phyloP scores from a whole-genome alignment of 2,113 vertebrate species.

The Phalacrocorax carbo region DNA sequence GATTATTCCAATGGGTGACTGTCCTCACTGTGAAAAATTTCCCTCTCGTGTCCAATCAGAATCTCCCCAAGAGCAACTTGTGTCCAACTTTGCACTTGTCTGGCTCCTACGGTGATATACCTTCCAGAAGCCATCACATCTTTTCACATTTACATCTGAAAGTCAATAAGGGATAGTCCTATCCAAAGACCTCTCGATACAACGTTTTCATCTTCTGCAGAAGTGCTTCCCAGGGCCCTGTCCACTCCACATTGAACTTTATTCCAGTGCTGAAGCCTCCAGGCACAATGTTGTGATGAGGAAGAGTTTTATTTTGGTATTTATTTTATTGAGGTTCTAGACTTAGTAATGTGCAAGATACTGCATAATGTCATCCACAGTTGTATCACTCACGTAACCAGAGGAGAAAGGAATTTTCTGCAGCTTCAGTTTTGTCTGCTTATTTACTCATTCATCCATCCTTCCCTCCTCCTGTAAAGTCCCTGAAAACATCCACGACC shows the following conservation, averaged over 20 bases:
- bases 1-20: too few relatives aligned
- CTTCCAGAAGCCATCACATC: not conserved
- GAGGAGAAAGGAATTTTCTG: not conserved
- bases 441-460: not conserved
- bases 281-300: not conserved
- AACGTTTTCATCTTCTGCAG: not conserved
- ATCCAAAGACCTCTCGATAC: not conserved
- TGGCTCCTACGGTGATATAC: not conserved
- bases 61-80: too few relatives aligned
- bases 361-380: not conserved
- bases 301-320: not conserved
- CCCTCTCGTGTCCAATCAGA: too few relatives aligned
- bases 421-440: not conserved
- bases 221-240: not conserved
- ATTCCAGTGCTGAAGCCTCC: not conserved
- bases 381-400: not conserved
- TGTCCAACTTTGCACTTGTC: not conserved
- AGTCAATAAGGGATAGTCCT: not conserved
- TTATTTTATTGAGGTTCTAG: not conserved
- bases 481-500: not conserved
- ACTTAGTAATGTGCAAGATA: not conserved
- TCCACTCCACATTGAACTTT: not conserved
- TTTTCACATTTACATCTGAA: not conserved
- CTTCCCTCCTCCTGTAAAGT: not conserved
- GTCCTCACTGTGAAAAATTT: too few relatives aligned